Conservation (phyloP, 2,113 vertebrate species). For the Nycticebus coucang region DNA sequence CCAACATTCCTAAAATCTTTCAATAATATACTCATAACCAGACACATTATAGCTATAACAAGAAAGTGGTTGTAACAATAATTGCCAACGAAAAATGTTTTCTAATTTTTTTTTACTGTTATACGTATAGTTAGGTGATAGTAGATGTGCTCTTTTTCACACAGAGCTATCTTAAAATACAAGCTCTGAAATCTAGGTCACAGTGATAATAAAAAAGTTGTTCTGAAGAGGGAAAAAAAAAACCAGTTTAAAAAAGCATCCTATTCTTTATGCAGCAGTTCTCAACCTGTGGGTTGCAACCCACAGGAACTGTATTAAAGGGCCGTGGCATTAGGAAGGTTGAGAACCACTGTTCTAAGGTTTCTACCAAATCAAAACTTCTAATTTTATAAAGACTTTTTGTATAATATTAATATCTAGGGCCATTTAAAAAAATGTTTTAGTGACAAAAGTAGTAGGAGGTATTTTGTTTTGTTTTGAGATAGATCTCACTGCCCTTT, state of each 20-base stretch:
- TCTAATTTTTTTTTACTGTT: neutral
- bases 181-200: constrained; percentile 40
- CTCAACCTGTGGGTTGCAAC: no score
- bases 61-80: neutral
- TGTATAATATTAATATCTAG: no score
- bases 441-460: no score
- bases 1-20: constrained; percentile 2
- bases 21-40: neutral
- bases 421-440: no score
- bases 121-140: neutral
- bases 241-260: constrained; percentile 56
- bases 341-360: no score
- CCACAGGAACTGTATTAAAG: no score
- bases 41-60: neutral
- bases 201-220: constrained; percentile 68
- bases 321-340: no score
- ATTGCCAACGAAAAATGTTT: neutral
- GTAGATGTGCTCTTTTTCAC: neutral
- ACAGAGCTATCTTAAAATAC: neutral
- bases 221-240: constrained; percentile 64
- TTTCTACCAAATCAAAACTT: no score
- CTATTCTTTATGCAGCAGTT: constrained; percentile 53
- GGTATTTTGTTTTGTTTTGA: no score
- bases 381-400: no score
- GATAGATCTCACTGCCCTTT: no score